A percentile compares a stretch with the other conserved stretches of the same genome.
phyloP scores from a whole-genome alignment of 2,888 invertebrate genomes.

The Tachystola acroxantha region DNA sequence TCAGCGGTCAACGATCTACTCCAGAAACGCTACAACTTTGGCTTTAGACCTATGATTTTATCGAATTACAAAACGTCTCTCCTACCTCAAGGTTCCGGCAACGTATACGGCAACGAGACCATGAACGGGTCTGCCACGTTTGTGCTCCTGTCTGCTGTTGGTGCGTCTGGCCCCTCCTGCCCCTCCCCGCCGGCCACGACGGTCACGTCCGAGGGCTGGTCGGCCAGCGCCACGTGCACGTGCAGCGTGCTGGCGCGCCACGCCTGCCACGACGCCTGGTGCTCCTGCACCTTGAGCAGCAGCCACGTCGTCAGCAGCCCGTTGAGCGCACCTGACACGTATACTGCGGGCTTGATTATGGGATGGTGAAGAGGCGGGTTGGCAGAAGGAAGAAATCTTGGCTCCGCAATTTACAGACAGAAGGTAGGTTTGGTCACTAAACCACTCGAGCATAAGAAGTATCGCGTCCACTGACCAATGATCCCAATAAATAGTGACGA shows the following conservation, averaged over 20 bases:
- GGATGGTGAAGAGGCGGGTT: too few species aligned
- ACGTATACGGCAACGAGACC: conserved; percentile 41
- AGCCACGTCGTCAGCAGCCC: conserved; percentile 70
- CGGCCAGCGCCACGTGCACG: conserved; percentile 57
- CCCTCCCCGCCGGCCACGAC: conserved; percentile 31
- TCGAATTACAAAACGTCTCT: too few species aligned
- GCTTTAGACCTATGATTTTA: too few species aligned
- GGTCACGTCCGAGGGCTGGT: conserved; percentile 30
- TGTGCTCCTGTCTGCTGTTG: conserved; percentile 41
- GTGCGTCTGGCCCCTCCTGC: too few species aligned
- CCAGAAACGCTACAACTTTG: too few species aligned
- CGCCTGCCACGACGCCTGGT: conserved; percentile 66
- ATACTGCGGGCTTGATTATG: background rate
- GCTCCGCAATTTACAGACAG: too few species aligned
- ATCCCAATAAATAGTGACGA: too few species aligned
- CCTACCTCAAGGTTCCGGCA: conserved; percentile 36
- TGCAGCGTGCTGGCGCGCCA: conserved; percentile 69
- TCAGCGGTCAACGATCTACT: too few species aligned
- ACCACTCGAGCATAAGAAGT: too few species aligned
- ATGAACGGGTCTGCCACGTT: conserved; percentile 60
- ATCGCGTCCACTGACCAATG: too few species aligned
- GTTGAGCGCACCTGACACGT: conserved; percentile 54
- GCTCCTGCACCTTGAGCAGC: conserved; percentile 71
- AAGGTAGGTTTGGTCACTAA: too few species aligned
- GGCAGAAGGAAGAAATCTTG: too few species aligned